Evolutionary conservation across 2,113 vertebrate species (phyloP), one percentile per base, ranked within the genome.

Genomic region (Bufo bufo): DNA sequence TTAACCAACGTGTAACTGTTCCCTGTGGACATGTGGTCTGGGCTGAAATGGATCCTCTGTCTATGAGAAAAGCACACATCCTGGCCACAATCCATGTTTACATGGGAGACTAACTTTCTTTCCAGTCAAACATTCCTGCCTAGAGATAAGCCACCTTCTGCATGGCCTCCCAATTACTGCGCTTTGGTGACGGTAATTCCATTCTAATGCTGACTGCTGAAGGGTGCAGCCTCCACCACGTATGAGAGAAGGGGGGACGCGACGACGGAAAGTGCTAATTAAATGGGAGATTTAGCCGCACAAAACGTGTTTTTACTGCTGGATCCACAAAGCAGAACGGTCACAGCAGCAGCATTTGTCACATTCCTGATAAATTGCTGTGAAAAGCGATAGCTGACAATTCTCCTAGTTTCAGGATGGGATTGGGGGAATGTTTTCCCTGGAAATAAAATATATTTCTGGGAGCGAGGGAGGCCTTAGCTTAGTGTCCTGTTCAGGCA

Each of bases 31-130:
- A 49, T 77, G 79, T 74, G 87, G 80, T 88, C 80, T 86, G 56
- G 66, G 19, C 66, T 87, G 86, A 82, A 87, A 82, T 45, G 49
- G 79, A 87, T 87, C 86, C 87, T 88, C 80, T 14, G 45, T 88
- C 86, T 87, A 82, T 82, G 86, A 87, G 86, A 87, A 87, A 82
- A 74, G 80, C 87, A 45, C 80, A 88, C 50, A 88, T 83, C 56
- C 87, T 88, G 87, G 87, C 87, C n/a, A 11, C 66, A 45, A 23
- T 83, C 87, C 87, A 88, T 88, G 87, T 88, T 88, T 88, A 88
- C 80, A 88, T 87, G 79, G 86, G 86, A 87, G 86, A 87, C 86
- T 87, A 75, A 87, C 78, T 87, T 52, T 82, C 86, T 59, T 87
- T 87, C 86, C 86, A 87, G 86, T 63, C n/a, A 49, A 59, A 63